Conservation (phyloP, 1,140 invertebrate species). For the Drosophila lowei region DNA sequence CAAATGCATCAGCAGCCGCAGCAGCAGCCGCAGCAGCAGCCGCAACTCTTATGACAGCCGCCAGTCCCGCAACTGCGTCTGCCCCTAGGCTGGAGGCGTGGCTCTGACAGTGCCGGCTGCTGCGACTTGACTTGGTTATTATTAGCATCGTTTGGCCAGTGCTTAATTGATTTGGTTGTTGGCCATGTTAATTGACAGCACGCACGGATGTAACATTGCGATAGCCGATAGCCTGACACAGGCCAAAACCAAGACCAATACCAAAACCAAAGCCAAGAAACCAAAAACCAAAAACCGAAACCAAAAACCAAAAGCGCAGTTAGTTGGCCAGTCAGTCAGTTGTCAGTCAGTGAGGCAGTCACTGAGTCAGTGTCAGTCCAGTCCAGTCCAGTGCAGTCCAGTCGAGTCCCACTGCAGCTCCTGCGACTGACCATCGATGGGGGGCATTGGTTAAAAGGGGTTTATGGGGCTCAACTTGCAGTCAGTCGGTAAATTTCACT, state of each 20-base stretch:
- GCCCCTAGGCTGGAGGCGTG: conserved; percentile 40
- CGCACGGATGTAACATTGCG: conserved; percentile 75
- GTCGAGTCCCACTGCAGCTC: background rate
- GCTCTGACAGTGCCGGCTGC: background rate
- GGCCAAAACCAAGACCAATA: conserved; percentile 28
- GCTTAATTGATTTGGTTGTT: conserved; percentile 77
- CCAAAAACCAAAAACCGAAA: background rate
- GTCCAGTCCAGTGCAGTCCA: background rate
- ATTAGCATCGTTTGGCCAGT: conserved; percentile 72
- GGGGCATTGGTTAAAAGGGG: background rate
- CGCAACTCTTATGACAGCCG: conserved; percentile 31
- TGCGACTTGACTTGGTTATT: conserved; percentile 31
- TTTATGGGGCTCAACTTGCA: conserved; percentile 3
- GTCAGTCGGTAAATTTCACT: conserved; percentile 63
- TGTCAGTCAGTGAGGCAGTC: conserved; percentile 37
- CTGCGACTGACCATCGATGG: background rate
- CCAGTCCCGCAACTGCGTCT: conserved; percentile 17
- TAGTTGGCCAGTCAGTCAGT: conserved; percentile 59
- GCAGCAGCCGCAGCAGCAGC: background rate
- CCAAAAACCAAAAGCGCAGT: conserved; percentile 29
- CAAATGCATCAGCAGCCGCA: conserved; percentile 3
- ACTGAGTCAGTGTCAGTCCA: conserved; percentile 11
- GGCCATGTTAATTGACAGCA: conserved; percentile 71
- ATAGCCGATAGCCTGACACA: conserved; percentile 49
- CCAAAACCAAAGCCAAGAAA: conserved; percentile 9